Base-by-base conservation (phyloP, 2,113 vertebrate genomes). In the Grammomys dolichurus region DNA sequence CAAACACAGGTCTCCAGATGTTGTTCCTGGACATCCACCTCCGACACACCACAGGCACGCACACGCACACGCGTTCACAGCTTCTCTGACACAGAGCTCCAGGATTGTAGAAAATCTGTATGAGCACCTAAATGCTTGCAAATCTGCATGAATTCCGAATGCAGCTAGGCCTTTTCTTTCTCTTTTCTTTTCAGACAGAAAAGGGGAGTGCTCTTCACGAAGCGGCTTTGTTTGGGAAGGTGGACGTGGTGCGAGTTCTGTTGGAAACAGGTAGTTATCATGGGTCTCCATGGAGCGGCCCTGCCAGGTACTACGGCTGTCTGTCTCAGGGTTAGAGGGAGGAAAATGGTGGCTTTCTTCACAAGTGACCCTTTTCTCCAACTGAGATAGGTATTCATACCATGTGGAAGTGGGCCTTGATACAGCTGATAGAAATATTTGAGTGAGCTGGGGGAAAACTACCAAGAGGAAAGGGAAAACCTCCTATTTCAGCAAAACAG, bases 151-250 rank as follows among this genome's bases (percentile, higher is more conserved):
- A 28, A 76, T 92, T 96, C n/a, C 51, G 69, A 89, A 94, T 89
- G 48, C 60, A 93, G 80, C 40, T 73, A 0, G 89, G 36, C 9
- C 60, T 70, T 76, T 72, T 60, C 80, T 26, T 80, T 54, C 58
- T 22, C 36, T 94, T 93, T 96, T 87, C 97, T 96, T 97, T 98
- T 56, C 97, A 99, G 99, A 99, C 99, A 87, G 99, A 99, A 98
- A 99, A 99, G 97, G 99, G 99, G 94, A 99, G 99, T 67, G 99
- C 99, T 82, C 99, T 99, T 69, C 99, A 99, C 19, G 99, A 99
- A 98, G 99, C 99, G 81, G 99, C 99, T 91, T 99, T 99, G 7
- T 99, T 99, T 98, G 99, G 99, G 96, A 99, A 99, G 98, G 99
- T 99, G 98, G 99, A 99, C 97, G 99, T 99, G 96, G 99, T 99